phyloP scores from a whole-genome alignment of 2,888 invertebrate genomes.

The Baccha elongata region DNA sequence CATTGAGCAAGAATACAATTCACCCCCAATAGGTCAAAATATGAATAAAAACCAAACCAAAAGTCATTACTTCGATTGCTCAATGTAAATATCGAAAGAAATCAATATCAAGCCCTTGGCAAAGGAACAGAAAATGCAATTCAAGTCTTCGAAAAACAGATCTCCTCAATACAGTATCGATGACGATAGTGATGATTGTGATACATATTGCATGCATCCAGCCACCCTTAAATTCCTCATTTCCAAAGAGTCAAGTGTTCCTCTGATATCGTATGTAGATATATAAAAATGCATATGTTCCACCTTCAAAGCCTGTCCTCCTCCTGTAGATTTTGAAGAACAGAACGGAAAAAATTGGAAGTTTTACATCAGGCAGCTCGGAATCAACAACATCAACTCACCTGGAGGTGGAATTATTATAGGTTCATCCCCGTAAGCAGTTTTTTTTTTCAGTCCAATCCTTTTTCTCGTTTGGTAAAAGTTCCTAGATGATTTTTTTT shows the following conservation, averaged over 20 bases:
- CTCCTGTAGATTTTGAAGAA: not conserved
- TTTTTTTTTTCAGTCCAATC: conserved; percentile 23
- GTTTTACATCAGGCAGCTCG: conserved; percentile 8
- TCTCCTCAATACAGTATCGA: conserved; percentile 26
- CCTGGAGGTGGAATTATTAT: conserved; percentile 63
- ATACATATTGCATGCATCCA: conserved; percentile 3
- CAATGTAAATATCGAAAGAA: not conserved
- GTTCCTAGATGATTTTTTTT: not conserved
- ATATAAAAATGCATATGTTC: conserved; percentile 3
- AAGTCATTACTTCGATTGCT: not conserved
- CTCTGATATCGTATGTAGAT: conserved; percentile 1
- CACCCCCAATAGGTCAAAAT: conserved; percentile 22
- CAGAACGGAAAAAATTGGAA: conserved; percentile 17
- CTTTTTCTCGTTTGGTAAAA: not conserved
- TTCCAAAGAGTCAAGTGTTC: conserved; percentile 4
- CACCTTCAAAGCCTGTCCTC: not conserved
- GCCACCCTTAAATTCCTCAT: not conserved
- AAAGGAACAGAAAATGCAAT: conserved; percentile 37
- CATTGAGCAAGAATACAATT: no score
- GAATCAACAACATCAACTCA: conserved; percentile 62
- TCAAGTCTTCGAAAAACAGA: conserved; percentile 22
- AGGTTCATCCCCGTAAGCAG: conserved; percentile 62
- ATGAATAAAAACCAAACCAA: not conserved
- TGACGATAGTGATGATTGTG: conserved; percentile 5
- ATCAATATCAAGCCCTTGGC: conserved; percentile 28